Evolutionary conservation across 2,113 vertebrate species (phyloP).

Genomic region (Aphelocoma coerulescens): DNA sequence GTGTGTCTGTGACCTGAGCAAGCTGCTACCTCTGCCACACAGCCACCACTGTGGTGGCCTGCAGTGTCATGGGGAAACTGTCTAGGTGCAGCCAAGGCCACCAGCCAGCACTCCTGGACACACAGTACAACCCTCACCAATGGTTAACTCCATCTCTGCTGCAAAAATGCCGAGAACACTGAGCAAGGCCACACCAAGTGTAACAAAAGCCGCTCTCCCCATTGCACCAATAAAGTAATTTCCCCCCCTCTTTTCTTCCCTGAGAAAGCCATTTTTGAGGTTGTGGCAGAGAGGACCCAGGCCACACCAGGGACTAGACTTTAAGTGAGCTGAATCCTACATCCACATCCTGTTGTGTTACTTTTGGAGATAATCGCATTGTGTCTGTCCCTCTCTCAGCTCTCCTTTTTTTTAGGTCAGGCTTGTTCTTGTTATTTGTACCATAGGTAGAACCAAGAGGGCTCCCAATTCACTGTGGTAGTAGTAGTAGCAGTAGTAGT

Average conservation of each 20-base stretch:
- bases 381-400: neutral
- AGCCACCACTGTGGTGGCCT: rapidly evolving
- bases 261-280: neutral
- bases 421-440: neutral
- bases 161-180: rapidly evolving
- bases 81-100: neutral
- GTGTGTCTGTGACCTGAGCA: neutral
- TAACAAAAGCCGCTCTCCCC: neutral
- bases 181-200: neutral
- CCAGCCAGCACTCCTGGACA: neutral
- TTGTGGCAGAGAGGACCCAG: neutral
- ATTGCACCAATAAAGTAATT: neutral
- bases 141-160: neutral
- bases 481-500: neutral
- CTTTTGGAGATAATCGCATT: neutral
- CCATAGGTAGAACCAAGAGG: neutral
- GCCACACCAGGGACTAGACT: neutral
- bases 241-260: rapidly evolving
- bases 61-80: rapidly evolving
- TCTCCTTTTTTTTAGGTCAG: neutral
- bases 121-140: rapidly evolving
- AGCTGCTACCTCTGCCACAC: neutral
- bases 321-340: neutral
- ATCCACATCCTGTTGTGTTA: neutral
- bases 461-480: neutral